Percentiles rank a stretch among this genome's conserved stretches.
Evolutionary conservation across 2,113 vertebrate genomes (phyloP).

Genomic region (Sphyrna mokarran): DNA sequence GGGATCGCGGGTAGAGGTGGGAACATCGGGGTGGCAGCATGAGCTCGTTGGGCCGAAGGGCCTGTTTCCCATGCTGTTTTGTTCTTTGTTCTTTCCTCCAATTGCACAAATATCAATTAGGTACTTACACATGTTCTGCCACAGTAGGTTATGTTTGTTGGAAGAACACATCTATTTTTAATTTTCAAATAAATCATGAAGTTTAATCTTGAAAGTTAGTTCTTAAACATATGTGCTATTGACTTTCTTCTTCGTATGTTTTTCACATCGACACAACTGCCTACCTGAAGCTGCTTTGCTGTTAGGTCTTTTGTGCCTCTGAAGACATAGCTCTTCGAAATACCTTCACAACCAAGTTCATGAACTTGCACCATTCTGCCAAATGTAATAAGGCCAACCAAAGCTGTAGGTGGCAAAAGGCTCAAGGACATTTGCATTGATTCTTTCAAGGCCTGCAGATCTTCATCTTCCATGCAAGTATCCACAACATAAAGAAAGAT

Average conservation of each 20-base stretch:
- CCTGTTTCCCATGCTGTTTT: too few species aligned
- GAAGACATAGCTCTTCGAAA: slow-evolving; percentile 97
- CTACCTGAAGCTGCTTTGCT: slow-evolving; percentile 94
- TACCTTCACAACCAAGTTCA: slow-evolving; percentile 91
- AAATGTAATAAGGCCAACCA: slow-evolving; percentile 94
- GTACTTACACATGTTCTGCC: too few species aligned
- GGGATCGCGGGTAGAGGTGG: too few species aligned
- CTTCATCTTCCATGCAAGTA: slow-evolving; percentile 97
- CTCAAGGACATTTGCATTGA: slow-evolving; percentile 97
- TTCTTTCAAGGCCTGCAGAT: slow-evolving; percentile 92
- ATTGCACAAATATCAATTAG: too few species aligned
- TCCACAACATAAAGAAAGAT: slow-evolving; percentile 97
- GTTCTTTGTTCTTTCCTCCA: too few species aligned
- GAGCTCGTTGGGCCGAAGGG: too few species aligned
- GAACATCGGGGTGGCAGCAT: too few species aligned
- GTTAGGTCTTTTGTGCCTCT: slow-evolving; percentile 89
- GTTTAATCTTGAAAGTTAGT: background rate
- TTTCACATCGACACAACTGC: background rate
- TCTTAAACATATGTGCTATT: background rate
- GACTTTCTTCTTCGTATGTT: background rate
- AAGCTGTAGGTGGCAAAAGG: slow-evolving; percentile 82
- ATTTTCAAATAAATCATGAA: background rate
- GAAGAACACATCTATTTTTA: too few species aligned
- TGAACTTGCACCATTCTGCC: slow-evolving; percentile 97
- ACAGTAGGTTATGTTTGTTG: too few species aligned